Conservation (phyloP, 2,888 invertebrate species). For the Exephanes ischioxanthus region DNA sequence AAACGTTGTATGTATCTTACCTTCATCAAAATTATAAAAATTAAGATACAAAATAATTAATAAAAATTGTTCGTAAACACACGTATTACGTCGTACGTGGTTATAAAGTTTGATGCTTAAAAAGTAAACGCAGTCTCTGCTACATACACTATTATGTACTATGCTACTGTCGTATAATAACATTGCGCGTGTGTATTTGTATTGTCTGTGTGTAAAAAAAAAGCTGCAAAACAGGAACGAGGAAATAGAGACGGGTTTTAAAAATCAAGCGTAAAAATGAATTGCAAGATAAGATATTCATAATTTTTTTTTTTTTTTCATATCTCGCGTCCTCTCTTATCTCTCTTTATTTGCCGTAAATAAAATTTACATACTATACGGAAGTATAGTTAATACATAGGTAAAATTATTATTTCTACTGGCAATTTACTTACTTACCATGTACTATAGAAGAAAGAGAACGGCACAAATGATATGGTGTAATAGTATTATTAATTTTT, state of each 20-base stretch:
- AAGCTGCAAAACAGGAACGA: constrained; percentile 72
- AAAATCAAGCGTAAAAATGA: constrained; percentile 79
- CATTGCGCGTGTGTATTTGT: constrained; percentile 46
- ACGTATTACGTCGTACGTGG: constrained; percentile 22
- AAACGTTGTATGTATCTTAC: constrained; percentile 17
- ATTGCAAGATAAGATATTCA: constrained; percentile 73
- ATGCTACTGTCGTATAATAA: constrained; percentile 52
- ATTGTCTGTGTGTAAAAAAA: constrained; percentile 68
- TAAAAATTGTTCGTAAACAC: not conserved
- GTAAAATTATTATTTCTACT: constrained; percentile 73
- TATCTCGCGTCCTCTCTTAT: constrained; percentile 58
- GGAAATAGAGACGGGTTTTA: constrained; percentile 78
- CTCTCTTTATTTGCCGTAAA: constrained; percentile 78
- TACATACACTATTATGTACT: constrained; percentile 54
- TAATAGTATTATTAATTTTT: constrained; percentile 8
- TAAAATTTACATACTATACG: constrained; percentile 79
- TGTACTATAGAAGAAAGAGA: constrained; percentile 59
- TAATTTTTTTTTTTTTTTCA: constrained; percentile 62
- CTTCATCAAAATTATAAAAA: not conserved
- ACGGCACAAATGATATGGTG: constrained; percentile 52
- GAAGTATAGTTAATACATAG: constrained; percentile 74
- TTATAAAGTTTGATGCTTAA: constrained; percentile 34
- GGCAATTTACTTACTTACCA: constrained; percentile 66
- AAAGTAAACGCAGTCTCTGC: constrained; percentile 58
- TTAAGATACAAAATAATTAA: not conserved